Percentiles rank a stretch among this genome's conserved stretches.
These are phyloP conservation scores for Drosophila pseudotakahashii DNA, from an alignment of 2,888 invertebrate species.

Conservation along the genomic window DNA sequence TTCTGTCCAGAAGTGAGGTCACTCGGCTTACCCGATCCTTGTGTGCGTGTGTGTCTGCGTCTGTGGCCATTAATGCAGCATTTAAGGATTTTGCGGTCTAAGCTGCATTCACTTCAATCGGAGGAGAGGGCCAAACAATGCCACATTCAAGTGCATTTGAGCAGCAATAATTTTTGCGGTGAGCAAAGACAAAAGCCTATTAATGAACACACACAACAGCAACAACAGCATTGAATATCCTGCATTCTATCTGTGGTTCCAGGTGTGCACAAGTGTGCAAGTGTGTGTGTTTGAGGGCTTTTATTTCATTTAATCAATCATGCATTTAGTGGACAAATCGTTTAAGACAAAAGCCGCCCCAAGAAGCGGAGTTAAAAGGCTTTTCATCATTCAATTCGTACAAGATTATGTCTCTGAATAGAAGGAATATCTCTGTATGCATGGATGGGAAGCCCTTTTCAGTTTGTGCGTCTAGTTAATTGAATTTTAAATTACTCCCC, in stretches of 20 bases:
- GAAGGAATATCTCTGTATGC: conserved; percentile 10
- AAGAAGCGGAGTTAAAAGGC: conserved; percentile 38
- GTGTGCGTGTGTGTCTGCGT: conserved; percentile 6
- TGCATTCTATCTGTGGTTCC: conserved; percentile 13
- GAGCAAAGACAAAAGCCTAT: conserved; percentile 78
- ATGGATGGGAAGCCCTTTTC: conserved; percentile 3
- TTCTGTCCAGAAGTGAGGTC: conserved; percentile 21
- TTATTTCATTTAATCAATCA: conserved; percentile 73
- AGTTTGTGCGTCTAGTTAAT: conserved; percentile 58
- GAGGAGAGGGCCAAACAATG: conserved; percentile 50
- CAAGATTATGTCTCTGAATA: conserved; percentile 25
- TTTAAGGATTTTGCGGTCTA: conserved; percentile 74
- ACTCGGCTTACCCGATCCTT: conserved; percentile 12
- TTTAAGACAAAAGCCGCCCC: conserved; percentile 53
- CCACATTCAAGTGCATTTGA: conserved; percentile 77
- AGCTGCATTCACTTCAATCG: conserved; percentile 35
- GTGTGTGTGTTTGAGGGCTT: conserved; percentile 35
- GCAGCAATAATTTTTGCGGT: conserved; percentile 80
- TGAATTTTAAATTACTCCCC: conserved; percentile 69
- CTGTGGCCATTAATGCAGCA: conserved; percentile 64
- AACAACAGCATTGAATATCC: conserved; percentile 21
- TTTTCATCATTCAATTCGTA: conserved; percentile 42
- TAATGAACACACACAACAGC: conserved; percentile 68
- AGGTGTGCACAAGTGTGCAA: conserved; percentile 2
- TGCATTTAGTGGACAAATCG: conserved; percentile 57